Evolutionary conservation across 2,113 vertebrate species (phyloP), one percentile per base, ranked within the genome.

Genomic region (Drymodes brunneopygia): DNA sequence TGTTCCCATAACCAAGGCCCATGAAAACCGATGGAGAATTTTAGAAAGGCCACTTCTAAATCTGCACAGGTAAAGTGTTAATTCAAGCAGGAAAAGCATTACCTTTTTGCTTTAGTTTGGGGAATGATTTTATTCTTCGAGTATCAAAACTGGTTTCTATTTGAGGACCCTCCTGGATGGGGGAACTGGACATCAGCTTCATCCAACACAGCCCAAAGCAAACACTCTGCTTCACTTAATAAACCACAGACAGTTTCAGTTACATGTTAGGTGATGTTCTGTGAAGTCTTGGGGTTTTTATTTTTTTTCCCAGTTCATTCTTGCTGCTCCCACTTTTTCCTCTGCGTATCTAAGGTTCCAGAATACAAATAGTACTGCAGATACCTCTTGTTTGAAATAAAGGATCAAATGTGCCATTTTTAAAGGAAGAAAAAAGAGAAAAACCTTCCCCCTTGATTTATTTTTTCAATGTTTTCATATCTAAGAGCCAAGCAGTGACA

Each of bases 401-500:
- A 98, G 97, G 98, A 98, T 98, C 98, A 90, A 97, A 97, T 86
- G 98, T 98, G 98, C 98, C 98, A 97, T 97, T 74, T 75, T 10
- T 8, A 50, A 65, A 66, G 50, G 95, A 97, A 95, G 85, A 62
- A 79, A 42, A 54, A 65, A 81, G 51, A 54, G 88, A 95, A 95
- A 97, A 95, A 96, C 92, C 88, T 71, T 54, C 10, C 57, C 84
- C 51, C 97, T 98, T 96, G 97, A 97, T 98, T 98, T 98, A 96
- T 98, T 98, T 98, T 98, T 98, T 98, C 98, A 98, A 25, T 98
- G 98, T 99, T 99, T 99, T 97, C 98, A 91, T 98, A 61, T 31
- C 97, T 97, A 97, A 98, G 98, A 99, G 98, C 98, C 98, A 98
- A 98, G 98, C 98, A 98, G 98, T 98, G 97, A 98, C 96, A 89